Base-by-base conservation (phyloP, 2,113 vertebrate species). In the Anarrhichthys ocellatus region DNA sequence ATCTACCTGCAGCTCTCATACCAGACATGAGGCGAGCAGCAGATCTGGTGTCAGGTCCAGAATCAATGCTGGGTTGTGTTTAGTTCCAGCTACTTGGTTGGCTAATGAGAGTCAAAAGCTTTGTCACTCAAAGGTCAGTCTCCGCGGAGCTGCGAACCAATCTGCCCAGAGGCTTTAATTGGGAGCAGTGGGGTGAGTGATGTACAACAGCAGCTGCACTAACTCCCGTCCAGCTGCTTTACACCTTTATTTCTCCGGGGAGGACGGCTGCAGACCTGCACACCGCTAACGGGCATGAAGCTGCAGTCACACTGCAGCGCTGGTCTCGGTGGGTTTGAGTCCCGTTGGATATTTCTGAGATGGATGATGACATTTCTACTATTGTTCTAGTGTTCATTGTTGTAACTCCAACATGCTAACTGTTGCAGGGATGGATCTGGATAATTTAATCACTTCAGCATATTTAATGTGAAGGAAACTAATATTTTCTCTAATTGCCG, bases 21-120 rank as follows among this genome's bases (percentile, higher is more conserved):
- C 10, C 22, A 73, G 84, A 90, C 86, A 88, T 77, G 80, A 50
- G 80, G 84, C 44, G 61, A 79, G 81, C 70, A 61, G 73, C 56
- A 32, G 24, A 76, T 72, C 87, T 91, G 87, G 82, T 72, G 83
- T 83, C 78, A 68, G 85, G 88, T 90, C 89, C 91, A 87, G 73
- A 89, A 93, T 94, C 92, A 80, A 92, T 94, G 86, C 69, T 24
- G 86, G 75, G 77, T 67, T 73, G 84, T 88, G 88, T 91, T 92
- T 84, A 89, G 92, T 79, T 78, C 38, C 68, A 83, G 83, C 88
- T 86, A 75, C 90, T 87, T 81, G 80, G 78, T 77, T 50, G 82
- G 81, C 82, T 95, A 94, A 94, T 94, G 89, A 92, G 91, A 94
- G 91, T 93, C 91, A 92, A 94, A 92, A 78, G 88, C 92, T 91